These are phyloP conservation scores for Cheilinus undulatus DNA, from an alignment of 2,113 vertebrate genomes.

Conservation along the genomic window DNA sequence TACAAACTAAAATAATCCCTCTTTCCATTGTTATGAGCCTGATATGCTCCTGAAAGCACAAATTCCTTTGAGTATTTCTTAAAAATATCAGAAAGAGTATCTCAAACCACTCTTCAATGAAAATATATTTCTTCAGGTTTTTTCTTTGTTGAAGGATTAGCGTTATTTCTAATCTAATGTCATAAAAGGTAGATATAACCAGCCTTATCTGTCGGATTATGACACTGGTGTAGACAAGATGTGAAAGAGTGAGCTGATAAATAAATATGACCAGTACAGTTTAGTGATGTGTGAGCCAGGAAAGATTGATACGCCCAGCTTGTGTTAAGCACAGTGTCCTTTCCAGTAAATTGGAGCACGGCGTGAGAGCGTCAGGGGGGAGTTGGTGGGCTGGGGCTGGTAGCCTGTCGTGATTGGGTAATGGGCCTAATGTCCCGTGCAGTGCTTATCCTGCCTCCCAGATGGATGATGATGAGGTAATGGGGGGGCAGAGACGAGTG, in stretches of 20 bases:
- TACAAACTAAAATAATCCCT: too few species aligned
- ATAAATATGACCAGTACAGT: neutral
- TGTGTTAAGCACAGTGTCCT: slow-evolving; percentile 57
- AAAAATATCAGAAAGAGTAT: too few species aligned
- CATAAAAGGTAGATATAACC: too few species aligned
- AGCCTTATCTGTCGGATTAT: neutral
- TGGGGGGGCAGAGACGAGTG: slow-evolving; percentile 11
- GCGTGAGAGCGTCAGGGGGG: slow-evolving; percentile 45
- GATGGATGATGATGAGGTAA: slow-evolving; percentile 69
- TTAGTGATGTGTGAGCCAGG: neutral
- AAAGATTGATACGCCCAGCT: slow-evolving; percentile 31
- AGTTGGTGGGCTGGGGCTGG: slow-evolving; percentile 40
- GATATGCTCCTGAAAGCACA: too few species aligned
- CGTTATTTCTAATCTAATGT: too few species aligned
- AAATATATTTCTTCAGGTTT: too few species aligned
- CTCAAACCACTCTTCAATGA: too few species aligned
- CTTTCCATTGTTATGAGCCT: too few species aligned
- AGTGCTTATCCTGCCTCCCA: slow-evolving; percentile 66
- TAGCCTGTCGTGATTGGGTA: slow-evolving; percentile 69
- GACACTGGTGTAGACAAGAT: neutral
- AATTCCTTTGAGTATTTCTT: too few species aligned
- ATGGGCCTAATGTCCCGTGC: slow-evolving; percentile 68
- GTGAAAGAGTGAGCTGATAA: neutral
- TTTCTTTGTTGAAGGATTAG: too few species aligned
- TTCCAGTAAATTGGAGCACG: slow-evolving; percentile 53